A percentile compares a stretch with the other conserved stretches of the same genome.
These are phyloP conservation scores for Nebria salina DNA, from an alignment of 2,888 invertebrate genomes.

Conservation along the genomic window DNA sequence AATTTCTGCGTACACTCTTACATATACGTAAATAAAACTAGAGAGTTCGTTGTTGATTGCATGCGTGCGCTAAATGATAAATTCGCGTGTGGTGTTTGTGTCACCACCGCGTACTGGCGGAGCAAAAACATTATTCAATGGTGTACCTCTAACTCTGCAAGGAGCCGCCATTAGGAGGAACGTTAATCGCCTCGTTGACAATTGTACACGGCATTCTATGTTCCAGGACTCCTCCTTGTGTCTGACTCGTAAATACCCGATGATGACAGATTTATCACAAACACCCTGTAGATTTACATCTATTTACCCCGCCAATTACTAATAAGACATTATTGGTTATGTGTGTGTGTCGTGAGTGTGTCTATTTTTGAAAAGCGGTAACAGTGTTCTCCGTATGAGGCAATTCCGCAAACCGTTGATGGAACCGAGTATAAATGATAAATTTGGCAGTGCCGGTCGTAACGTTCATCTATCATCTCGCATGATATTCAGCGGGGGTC, in stretches of 20 bases:
- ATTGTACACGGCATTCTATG: constrained; percentile 22
- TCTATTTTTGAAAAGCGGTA: neutral
- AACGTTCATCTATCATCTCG: constrained; percentile 34
- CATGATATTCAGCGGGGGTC: constrained; percentile 34
- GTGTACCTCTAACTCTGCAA: constrained; percentile 21
- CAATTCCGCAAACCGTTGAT: neutral
- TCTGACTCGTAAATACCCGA: neutral
- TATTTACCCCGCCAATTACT: neutral
- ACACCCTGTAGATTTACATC: neutral
- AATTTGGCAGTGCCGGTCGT: constrained; percentile 2
- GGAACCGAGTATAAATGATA: neutral
- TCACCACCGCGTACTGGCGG: constrained; percentile 19
- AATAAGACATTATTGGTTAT: neutral
- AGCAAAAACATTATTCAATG: constrained; percentile 40
- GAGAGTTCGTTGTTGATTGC: neutral
- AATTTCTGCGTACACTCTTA: too few species aligned
- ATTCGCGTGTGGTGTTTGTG: constrained; percentile 38
- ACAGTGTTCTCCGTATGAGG: neutral
- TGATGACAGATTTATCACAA: neutral
- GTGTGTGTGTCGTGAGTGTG: neutral
- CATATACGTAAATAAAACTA: too few species aligned
- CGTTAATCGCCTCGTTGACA: constrained; percentile 26
- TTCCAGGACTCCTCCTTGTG: too few species aligned
- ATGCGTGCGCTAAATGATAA: constrained; percentile 18
- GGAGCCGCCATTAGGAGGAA: constrained; percentile 24